Conservation (phyloP, 1,140 invertebrate species). For the Dendrolimus kikuchii region DNA sequence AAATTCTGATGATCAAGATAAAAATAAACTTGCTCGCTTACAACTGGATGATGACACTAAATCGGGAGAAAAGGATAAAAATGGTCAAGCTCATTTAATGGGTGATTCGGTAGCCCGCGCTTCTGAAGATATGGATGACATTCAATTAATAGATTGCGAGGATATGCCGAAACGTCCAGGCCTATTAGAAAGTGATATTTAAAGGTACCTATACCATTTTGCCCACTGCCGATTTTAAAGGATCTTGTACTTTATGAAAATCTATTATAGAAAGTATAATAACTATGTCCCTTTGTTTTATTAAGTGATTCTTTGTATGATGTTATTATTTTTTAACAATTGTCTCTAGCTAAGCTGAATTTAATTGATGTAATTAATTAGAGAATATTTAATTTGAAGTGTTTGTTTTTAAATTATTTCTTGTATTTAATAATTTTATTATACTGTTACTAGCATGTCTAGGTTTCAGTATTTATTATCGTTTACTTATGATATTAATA, state of each 20-base stretch:
- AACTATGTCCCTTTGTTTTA: too few relatives aligned
- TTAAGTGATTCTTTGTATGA: too few relatives aligned
- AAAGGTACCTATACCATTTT: conserved; percentile 15
- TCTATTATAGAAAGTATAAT: background rate
- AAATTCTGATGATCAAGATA: too few relatives aligned
- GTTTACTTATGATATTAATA: background rate
- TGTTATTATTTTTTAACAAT: too few relatives aligned
- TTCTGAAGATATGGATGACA: conserved; percentile 42
- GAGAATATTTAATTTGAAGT: background rate
- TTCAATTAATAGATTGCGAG: conserved; percentile 50
- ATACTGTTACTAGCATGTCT: background rate
- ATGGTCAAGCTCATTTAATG: conserved; percentile 32
- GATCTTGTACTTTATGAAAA: conserved; percentile 1
- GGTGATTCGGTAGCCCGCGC: conserved; percentile 24
- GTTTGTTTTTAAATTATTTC: background rate
- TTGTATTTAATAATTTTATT: background rate
- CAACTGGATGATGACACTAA: conserved; percentile 38
- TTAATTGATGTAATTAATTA: background rate
- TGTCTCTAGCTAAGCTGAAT: too few relatives aligned
- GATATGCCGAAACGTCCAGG: conserved; percentile 36
- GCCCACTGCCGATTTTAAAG: conserved; percentile 1
- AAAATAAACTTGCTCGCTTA: conserved; percentile 7
- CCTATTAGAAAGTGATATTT: conserved; percentile 61
- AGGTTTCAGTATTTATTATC: too few relatives aligned
- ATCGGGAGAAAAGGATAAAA: conserved; percentile 15